These are phyloP conservation scores for Sarcophaga peregrina DNA, from an alignment of 1,140 invertebrate genomes.

Conservation along the genomic window DNA sequence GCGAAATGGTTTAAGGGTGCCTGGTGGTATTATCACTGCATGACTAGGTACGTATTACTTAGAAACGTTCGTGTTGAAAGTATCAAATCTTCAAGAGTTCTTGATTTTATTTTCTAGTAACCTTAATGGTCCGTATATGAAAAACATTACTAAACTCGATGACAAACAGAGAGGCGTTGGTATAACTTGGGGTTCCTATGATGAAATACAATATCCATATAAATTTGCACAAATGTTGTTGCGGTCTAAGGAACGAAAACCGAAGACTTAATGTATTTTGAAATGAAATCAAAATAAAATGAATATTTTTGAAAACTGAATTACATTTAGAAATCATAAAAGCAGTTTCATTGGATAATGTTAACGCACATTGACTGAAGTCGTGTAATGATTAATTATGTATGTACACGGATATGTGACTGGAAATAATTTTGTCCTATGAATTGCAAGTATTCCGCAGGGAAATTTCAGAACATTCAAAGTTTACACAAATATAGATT, in stretches of 20 bases:
- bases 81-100: neutral
- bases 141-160: neutral
- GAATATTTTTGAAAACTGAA: no score
- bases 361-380: no score
- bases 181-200: conserved; percentile 11
- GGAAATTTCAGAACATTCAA: no score
- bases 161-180: neutral
- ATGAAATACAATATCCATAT: neutral
- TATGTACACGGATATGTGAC: no score
- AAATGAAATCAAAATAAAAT: no score
- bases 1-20: conserved; percentile 73
- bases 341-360: no score
- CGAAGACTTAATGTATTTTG: no score
- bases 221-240: neutral
- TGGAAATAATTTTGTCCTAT: no score
- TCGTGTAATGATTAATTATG: no score
- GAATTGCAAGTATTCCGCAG: no score
- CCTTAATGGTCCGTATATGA: neutral
- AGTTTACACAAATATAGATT: no score
- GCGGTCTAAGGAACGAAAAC: neutral
- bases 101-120: neutral
- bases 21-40: conserved; percentile 74
- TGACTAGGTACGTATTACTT: conserved; percentile 57
- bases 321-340: no score
- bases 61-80: neutral